A percentile compares a stretch with the other conserved stretches of the same genome.
phyloP scores from a whole-genome alignment of 2,113 vertebrate species.

The Catharus fuscescens region DNA sequence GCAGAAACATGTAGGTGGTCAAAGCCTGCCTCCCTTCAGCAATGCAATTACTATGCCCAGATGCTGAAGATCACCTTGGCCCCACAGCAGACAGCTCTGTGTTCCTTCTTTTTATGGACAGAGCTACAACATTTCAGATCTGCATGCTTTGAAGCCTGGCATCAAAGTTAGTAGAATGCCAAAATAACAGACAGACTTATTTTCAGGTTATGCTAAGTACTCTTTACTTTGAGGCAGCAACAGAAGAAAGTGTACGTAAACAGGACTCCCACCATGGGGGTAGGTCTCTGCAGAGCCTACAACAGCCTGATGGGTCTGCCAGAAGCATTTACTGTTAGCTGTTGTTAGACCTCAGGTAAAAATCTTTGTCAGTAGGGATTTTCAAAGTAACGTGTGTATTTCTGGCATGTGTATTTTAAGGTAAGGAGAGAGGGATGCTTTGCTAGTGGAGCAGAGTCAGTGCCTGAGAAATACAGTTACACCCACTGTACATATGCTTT shows the following conservation, averaged over 20 bases:
- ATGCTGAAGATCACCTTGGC: not conserved
- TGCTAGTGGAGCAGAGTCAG: not conserved
- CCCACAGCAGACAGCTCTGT: not conserved
- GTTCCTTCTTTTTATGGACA: not conserved
- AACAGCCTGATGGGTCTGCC: not conserved
- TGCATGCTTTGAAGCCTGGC: not conserved
- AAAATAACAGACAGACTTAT: not conserved
- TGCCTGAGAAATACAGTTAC: not conserved
- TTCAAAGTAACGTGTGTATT: not conserved
- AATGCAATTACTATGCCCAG: not conserved
- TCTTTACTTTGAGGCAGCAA: not conserved
- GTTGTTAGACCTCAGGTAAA: not conserved
- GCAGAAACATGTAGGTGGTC: not conserved
- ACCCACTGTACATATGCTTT: not conserved
- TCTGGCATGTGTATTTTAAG: not conserved
- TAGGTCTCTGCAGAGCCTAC: not conserved
- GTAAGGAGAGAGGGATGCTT: not conserved
- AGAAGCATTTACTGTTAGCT: not conserved
- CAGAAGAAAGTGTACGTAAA: not conserved
- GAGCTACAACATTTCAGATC: not conserved
- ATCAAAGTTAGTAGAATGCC: not conserved
- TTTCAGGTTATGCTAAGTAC: not conserved
- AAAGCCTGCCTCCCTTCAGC: not conserved
- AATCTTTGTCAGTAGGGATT: not conserved
- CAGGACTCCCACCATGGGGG: not conserved